Evolutionary conservation across 2,888 invertebrate species (phyloP), one percentile per base, ranked within the genome.

Genomic region (Polydrusus tereticollis): DNA sequence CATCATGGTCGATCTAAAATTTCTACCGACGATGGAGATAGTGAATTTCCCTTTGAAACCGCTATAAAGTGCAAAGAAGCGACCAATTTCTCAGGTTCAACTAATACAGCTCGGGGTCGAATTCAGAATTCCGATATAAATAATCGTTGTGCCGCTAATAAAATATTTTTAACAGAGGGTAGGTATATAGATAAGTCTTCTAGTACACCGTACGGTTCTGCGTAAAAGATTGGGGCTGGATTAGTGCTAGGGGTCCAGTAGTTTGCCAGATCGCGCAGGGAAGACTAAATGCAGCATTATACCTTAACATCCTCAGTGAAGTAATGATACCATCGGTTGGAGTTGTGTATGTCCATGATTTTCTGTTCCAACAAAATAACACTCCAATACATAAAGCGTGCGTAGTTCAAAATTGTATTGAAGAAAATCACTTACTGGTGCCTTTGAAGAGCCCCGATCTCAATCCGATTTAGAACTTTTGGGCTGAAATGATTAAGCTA

Each of bases 1-100:
- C n/a, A n/a, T n/a, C n/a, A n/a, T n/a, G n/a, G 76, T 41, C n/a
- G 41, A 14, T 14, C 26, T 7, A 29, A 23, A 26, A 12, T 57
- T 52, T 52, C n/a, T 0, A 12, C 38, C 14, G 18, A 38, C 16
- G 10, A 36, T 36, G 14, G 5, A 36, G 38, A 38, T 26, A 26
- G 26, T 3, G 26, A 26, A 7, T 26, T 26, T 26, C 26, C 26
- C 4, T 26, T 26, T 26, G 26, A 26, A 5, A 26, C 26, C 7
- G 26, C 26, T 5, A 7, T 26, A 5, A 72, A 69, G 26, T 3
- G 5, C 7, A 58, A 58, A 41, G 41, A 41, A 41, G n/a, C 2
- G 4, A 41, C 16, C 6, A 6, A 14, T 14, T 41, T 41, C 12
- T 10, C 12, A 4, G 16, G 16, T 41, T 14, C 4, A 5, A 26